A percentile compares a stretch with the other conserved stretches of the same genome.
These are phyloP conservation scores for Eonycteris spelaea DNA, from an alignment of 2,113 vertebrate genomes.

Conservation along the genomic window DNA sequence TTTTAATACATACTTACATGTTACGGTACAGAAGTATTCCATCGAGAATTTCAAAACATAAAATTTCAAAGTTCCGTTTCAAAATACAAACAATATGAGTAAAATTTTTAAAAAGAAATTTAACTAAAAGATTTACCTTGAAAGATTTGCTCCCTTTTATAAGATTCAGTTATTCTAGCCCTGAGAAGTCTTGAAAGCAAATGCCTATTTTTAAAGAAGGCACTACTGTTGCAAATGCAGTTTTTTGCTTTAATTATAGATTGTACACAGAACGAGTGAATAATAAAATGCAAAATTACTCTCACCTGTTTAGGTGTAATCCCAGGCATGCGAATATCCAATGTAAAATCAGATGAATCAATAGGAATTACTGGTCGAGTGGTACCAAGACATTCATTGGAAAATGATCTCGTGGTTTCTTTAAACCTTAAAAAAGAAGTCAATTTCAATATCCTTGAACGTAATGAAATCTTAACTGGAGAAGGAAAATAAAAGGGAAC, in stretches of 20 bases:
- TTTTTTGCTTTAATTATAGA: not conserved
- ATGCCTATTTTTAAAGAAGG: not conserved
- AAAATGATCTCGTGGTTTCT: conserved; percentile 81
- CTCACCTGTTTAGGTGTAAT: conserved; percentile 90
- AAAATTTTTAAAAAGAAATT: not conserved
- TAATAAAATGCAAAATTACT: conserved; percentile 19
- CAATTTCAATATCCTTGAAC: not conserved
- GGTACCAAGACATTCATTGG: conserved; percentile 86
- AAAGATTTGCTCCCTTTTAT: not conserved
- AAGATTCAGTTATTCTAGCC: conserved; percentile 5
- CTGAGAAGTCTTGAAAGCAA: not conserved
- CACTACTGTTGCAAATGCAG: not conserved
- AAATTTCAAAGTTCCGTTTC: conserved; percentile 7
- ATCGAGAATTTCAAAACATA: not conserved
- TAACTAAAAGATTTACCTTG: not conserved
- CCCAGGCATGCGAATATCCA: conserved; percentile 95
- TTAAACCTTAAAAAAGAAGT: conserved; percentile 84
- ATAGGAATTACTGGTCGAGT: conserved; percentile 80
- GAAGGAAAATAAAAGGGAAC: not conserved
- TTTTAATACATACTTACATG: not conserved
- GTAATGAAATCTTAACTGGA: not conserved
- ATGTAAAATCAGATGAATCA: conserved; percentile 88
- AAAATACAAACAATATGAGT: conserved; percentile 29
- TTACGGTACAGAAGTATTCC: not conserved
- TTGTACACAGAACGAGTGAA: not conserved